Base-by-base conservation (phyloP, 1,140 invertebrate species). In the Solenopsis fugax region DNA sequence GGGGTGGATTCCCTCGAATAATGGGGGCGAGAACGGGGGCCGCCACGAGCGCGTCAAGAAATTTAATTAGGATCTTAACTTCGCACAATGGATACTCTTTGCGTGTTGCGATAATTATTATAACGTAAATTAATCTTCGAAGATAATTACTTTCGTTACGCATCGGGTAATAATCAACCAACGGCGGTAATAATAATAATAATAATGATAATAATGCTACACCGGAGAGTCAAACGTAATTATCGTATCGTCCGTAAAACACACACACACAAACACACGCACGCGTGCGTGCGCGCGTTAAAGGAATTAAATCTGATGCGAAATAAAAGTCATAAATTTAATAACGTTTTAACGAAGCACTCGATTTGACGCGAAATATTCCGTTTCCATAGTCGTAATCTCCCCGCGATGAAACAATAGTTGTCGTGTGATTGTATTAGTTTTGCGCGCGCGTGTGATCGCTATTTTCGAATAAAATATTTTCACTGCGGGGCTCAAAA, bases 61-160 rank as follows among this genome's bases (percentile, higher is more conserved):
- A 84, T 84, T 73, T 73, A 84, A 73, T 84, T 84, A 75, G 54
- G 54, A 75, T 75, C 80, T 60, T 45, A 73, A 84, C 69, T 84
- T 84, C 1, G 54, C 54, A 62, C 80, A 73, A 73, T 60, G 67
- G 54, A 34, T 60, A 34, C 54, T 48, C 52, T 18, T 58, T 34
- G 67, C 54, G 80, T 48, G 21, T 72, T 48, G 9, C 54, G 41
- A 82, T 82, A 82, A 82, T 82, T 72, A 72, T 82, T 72, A 21
- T 73, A 72, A 48, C 67, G 67, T 84, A 84, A 73, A 73, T 84
- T 73, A 73, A 84, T 73, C 80, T 50, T 50, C 0, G 41, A 16
- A 34, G 54, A 50, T 75, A 84, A 84, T 84, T 84, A 73, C 24
- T 75, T 84, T 75, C n/a, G 69, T 84, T 75, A 84, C 56, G 80